These are phyloP conservation scores for Acanthopleura granulata DNA, from an alignment of 2,888 invertebrate species.

Conservation along the genomic window DNA sequence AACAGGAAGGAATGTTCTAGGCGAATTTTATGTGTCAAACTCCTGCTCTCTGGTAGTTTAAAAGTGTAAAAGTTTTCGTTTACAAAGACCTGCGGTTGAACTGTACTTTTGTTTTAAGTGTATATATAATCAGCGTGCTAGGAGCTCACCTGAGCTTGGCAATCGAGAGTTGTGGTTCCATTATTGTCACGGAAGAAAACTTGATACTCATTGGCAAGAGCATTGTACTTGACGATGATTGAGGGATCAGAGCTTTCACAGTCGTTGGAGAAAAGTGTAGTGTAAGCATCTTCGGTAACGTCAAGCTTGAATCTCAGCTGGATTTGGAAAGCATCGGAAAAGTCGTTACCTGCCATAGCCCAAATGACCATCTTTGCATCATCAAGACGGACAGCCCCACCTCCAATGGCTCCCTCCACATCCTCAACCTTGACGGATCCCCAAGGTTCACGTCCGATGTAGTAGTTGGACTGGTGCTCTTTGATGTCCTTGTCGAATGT, in stretches of 20 bases:
- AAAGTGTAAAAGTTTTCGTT: no score
- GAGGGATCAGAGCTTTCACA: background rate
- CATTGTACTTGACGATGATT: background rate
- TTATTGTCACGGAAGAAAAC: background rate
- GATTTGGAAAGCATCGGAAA: constrained; percentile 10
- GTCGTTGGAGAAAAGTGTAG: constrained; percentile 3
- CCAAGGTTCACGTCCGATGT: background rate
- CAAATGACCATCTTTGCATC: background rate
- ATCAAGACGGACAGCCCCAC: background rate
- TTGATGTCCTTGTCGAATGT: constrained; percentile 7
- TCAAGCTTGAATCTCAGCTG: background rate
- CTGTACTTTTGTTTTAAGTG: no score
- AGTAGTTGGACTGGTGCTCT: background rate
- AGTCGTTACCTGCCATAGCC: constrained; percentile 7
- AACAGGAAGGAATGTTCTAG: no score
- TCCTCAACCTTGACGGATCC: background rate
- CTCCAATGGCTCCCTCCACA: background rate
- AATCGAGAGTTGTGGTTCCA: background rate
- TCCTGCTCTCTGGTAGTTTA: no score
- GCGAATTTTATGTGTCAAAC: no score
- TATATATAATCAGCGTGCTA: background rate
- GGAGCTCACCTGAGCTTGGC: background rate
- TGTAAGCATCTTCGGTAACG: background rate
- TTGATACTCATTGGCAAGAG: background rate
- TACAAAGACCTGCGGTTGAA: no score